A percentile compares a stretch with the other conserved stretches of the same genome.
These are phyloP conservation scores for Drosophila antonietae DNA, from an alignment of 2,888 invertebrate genomes.

Conservation along the genomic window DNA sequence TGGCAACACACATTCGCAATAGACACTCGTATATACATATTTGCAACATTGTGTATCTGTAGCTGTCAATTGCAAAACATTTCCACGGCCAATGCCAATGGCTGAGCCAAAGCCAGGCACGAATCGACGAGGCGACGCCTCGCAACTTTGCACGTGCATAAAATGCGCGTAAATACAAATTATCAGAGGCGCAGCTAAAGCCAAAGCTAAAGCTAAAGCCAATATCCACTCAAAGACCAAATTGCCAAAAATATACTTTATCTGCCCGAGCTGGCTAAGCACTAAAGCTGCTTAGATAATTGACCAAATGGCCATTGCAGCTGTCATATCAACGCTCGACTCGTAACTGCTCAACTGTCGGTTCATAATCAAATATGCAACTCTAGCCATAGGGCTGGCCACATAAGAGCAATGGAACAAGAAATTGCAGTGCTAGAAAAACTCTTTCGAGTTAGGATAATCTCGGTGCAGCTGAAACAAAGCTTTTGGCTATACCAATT, in stretches of 20 bases:
- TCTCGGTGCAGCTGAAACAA: no score
- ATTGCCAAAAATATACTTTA: constrained; percentile 15
- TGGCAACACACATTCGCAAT: constrained; percentile 36
- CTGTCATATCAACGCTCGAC: no score
- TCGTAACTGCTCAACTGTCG: not conserved
- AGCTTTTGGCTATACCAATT: no score
- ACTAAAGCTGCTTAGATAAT: constrained; percentile 7
- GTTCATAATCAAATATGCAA: not conserved
- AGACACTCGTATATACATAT: constrained; percentile 23
- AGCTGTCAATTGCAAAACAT: constrained; percentile 47
- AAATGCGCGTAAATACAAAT: constrained; percentile 52
- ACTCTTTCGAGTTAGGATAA: not conserved
- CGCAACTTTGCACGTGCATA: constrained; percentile 37
- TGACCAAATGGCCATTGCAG: not conserved
- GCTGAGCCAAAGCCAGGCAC: constrained; percentile 1
- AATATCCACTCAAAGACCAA: constrained; percentile 8
- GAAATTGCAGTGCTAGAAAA: not conserved
- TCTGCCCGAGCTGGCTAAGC: not conserved
- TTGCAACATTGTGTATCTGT: constrained; percentile 48
- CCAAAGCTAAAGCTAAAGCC: not conserved
- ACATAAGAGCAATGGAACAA: no score
- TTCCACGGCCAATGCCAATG: constrained; percentile 23
- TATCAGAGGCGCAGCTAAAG: constrained; percentile 9
- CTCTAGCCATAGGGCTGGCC: not conserved
- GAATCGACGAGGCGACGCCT: not conserved